Conservation (phyloP, 2,888 invertebrate species). For the Idaea straminata region DNA sequence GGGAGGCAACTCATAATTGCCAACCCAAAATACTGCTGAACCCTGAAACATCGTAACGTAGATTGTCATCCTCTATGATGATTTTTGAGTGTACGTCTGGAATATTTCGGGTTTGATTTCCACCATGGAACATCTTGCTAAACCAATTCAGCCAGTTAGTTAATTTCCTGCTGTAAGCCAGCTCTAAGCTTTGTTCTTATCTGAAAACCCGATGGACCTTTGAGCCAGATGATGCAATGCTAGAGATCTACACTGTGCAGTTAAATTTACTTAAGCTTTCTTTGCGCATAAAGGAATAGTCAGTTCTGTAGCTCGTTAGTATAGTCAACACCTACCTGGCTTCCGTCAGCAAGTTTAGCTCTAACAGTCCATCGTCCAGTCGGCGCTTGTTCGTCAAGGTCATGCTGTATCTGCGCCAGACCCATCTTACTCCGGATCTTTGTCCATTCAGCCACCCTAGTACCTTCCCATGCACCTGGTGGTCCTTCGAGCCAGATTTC, state of each 20-base stretch:
- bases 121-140: too few species aligned
- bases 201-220: too few species aligned
- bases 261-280: too few species aligned
- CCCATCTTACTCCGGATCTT: conserved; percentile 81
- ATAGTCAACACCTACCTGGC: conserved; percentile 46
- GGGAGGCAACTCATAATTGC: conserved; percentile 80
- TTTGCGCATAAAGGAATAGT: too few species aligned
- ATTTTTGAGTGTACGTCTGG: background rate
- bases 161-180: too few species aligned
- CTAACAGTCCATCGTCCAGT: conserved; percentile 59
- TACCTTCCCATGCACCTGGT: conserved; percentile 72
- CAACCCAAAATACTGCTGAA: conserved; percentile 67
- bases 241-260: too few species aligned
- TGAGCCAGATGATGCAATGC: too few species aligned
- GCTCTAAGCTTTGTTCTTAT: too few species aligned
- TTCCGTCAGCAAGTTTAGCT: conserved; percentile 60
- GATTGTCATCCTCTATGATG: background rate
- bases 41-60: conserved; percentile 42
- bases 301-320: too few species aligned
- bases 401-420: conserved; percentile 76
- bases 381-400: conserved; percentile 66
- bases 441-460: conserved; percentile 83
- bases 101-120: too few species aligned
- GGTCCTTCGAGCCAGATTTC: conserved; percentile 85
- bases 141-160: too few species aligned